Evolutionary conservation across 2,797 vertebrate genomes (phyloP).

Genomic region (Heteromormyrus szaboi): DNA sequence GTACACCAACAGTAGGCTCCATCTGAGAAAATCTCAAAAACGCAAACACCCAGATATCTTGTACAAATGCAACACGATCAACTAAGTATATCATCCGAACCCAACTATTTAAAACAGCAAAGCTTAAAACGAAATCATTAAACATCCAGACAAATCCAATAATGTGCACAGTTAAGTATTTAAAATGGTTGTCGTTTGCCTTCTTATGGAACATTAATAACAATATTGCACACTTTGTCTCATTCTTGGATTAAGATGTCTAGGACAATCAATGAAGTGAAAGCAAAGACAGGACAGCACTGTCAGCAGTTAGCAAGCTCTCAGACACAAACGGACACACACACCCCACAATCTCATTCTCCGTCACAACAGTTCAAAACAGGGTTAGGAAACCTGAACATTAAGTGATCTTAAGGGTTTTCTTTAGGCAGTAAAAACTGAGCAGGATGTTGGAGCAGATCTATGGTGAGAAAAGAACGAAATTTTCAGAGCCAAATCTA

Average conservation of each 20-base stretch:
- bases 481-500: not conserved
- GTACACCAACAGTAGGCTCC: not conserved
- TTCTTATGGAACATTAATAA: conserved; percentile 7
- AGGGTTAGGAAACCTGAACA: not conserved
- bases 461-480: not conserved
- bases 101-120: not conserved
- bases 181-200: not conserved
- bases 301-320: conserved; percentile 2
- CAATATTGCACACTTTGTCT: conserved; percentile 19
- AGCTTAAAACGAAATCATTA: not conserved
- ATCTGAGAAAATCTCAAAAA: not conserved
- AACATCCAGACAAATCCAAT: conserved; percentile 5
- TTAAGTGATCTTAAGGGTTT: not conserved
- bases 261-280: not conserved
- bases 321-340: not conserved
- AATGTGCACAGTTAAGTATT: conserved; percentile 2
- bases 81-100: not conserved
- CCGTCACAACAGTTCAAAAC: not conserved
- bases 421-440: not conserved
- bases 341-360: not conserved
- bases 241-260: conserved; percentile 1
- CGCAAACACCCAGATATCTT: not conserved
- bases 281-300: not conserved
- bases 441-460: not conserved
- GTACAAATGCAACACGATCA: not conserved